Percentiles rank a stretch among this genome's conserved stretches.
Conservation (phyloP, 2,888 invertebrate species). For the Gandaritis pyraliata region DNA sequence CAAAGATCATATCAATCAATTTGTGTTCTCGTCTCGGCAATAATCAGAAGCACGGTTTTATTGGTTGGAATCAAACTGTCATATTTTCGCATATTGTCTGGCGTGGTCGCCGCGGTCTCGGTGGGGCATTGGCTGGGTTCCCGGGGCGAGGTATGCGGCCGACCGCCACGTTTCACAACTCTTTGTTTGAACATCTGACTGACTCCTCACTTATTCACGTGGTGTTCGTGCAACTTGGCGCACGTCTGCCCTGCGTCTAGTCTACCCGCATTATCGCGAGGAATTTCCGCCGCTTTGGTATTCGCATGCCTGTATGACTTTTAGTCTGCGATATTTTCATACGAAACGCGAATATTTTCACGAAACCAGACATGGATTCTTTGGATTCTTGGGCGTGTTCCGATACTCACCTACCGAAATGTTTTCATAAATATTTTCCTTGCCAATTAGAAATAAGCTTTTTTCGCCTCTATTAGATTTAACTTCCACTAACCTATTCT, state of each 20-base stretch:
- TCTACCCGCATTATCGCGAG: slow-evolving; percentile 62
- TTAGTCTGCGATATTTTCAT: slow-evolving; percentile 66
- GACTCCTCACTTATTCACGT: slow-evolving; percentile 69
- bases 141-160: slow-evolving; percentile 71
- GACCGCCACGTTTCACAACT: slow-evolving; percentile 73
- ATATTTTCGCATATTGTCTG: slow-evolving; percentile 61
- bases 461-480: slow-evolving; percentile 7
- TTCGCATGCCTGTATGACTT: slow-evolving; percentile 72
- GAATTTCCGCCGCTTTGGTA: slow-evolving; percentile 74
- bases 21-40: slow-evolving; percentile 18
- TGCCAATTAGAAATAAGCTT: not conserved
- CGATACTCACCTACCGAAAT: slow-evolving; percentile 25
- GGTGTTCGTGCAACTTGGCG: slow-evolving; percentile 60
- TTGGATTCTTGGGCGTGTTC: slow-evolving; percentile 48
- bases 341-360: slow-evolving; percentile 68
- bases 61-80: slow-evolving; percentile 53
- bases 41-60: slow-evolving; percentile 25
- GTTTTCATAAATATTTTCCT: slow-evolving; percentile 14
- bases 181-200: slow-evolving; percentile 73
- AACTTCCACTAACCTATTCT: slow-evolving; percentile 1
- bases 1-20: slow-evolving; percentile 26
- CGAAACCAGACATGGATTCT: slow-evolving; percentile 61
- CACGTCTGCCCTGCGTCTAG: slow-evolving; percentile 79
- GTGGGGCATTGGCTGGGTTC: slow-evolving; percentile 76
- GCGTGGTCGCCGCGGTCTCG: slow-evolving; percentile 57